A percentile compares a stretch with the other conserved stretches of the same genome.
These are phyloP conservation scores for Pemphredon lugubris DNA, from an alignment of 2,888 invertebrate species.

Conservation along the genomic window DNA sequence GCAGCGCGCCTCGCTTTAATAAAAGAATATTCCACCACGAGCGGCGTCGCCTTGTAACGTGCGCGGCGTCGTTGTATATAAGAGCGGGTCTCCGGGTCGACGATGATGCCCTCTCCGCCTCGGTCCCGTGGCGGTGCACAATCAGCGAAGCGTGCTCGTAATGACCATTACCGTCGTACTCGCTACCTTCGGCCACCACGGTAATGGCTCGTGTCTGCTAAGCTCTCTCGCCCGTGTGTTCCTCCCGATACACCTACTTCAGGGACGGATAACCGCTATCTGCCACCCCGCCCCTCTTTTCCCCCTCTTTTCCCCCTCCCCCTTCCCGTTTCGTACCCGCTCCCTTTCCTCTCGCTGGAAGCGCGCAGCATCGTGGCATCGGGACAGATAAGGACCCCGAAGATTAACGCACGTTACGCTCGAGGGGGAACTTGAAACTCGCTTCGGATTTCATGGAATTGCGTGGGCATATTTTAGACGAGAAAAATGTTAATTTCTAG, in stretches of 20 bases:
- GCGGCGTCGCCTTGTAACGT: constrained; percentile 11
- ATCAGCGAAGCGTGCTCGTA: constrained; percentile 80
- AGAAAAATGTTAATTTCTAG: constrained; percentile 45
- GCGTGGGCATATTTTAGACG: constrained; percentile 49
- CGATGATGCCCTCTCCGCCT: constrained; percentile 78
- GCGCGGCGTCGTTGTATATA: constrained; percentile 25
- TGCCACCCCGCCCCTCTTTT: constrained; percentile 15
- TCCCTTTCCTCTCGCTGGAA: not conserved
- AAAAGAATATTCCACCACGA: constrained; percentile 72
- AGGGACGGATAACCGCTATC: constrained; percentile 65
- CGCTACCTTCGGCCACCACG: constrained; percentile 75
- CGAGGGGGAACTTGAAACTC: constrained; percentile 42
- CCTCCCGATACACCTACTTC: constrained; percentile 58
- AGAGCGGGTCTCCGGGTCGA: constrained; percentile 79
- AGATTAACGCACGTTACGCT: constrained; percentile 49
- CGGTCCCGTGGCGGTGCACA: constrained; percentile 78
- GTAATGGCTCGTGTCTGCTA: constrained; percentile 78
- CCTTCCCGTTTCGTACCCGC: not conserved
- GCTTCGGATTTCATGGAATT: constrained; percentile 48
- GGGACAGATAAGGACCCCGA: constrained; percentile 45
- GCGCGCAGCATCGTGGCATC: constrained; percentile 11
- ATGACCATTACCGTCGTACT: constrained; percentile 80
- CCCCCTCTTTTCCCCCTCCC: not conserved
- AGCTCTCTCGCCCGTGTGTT: constrained; percentile 52
- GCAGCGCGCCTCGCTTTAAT: constrained; percentile 72